Base-by-base conservation (phyloP, 2,113 vertebrate species). In the Chloropsis hardwickii region DNA sequence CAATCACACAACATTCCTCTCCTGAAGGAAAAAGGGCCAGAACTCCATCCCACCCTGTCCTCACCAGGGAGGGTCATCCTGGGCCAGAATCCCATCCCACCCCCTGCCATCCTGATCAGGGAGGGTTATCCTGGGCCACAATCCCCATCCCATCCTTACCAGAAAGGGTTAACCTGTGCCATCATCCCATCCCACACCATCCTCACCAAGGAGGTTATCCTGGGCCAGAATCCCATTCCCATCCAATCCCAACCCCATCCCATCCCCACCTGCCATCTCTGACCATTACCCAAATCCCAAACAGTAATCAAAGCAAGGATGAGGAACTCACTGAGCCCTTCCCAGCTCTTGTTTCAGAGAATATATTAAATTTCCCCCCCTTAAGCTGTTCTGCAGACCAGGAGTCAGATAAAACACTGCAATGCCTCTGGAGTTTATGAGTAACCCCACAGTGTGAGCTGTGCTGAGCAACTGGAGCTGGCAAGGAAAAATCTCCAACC, bases 311-410 rank as follows among this genome's bases (percentile, higher is more conserved):
- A 90, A 96, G 85, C 35, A 66, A 82, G 58, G 74, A n/a, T 39
- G 45, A 91, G 87, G 84, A 95, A 45, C 85, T 92, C 90, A 31
- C 12, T 45, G 72, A 86, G 71, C 79, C 62, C 45, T 73, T 85
- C 94, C 77, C 70, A 87, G 51, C 44, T 40, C 80, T 69, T 73
- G 14, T 86, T 88, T 70, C 88, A 86, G 67, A 58, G 72, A 54
- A 90, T 22, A 72, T 19, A 65, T 64, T 73, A 10, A 18, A 44
- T 76, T 27, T 45, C 9, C 48, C 69, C 69, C 51, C 70, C 29
- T 66, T 71, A 69, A 94, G 83, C 93, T 74, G 7, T 80, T 90
- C 66, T 82, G 58, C 96, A 97, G 94, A 78, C 88, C 39, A 31
- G 70, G 81, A 79, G 50, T 53, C 58, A 56, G 82, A 70, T 70